A percentile compares a stretch with the other conserved stretches of the same genome.
phyloP scores from a whole-genome alignment of 1,140 invertebrate species.

The Drosophila auraria region DNA sequence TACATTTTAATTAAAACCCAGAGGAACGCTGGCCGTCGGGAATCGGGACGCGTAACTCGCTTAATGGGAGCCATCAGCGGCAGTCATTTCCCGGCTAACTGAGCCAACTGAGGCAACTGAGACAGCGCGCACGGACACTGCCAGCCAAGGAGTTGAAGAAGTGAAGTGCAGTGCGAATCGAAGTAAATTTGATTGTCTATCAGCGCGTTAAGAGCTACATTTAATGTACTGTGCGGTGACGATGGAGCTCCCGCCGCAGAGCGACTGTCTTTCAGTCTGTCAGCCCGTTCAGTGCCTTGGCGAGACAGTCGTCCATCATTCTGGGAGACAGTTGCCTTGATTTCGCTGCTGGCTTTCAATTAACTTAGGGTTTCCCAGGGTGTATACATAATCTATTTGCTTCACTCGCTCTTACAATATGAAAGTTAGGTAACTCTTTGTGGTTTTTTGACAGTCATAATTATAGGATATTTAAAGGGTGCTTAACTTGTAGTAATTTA shows the following conservation, averaged over 20 bases:
- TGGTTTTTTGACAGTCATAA: conserved; percentile 2
- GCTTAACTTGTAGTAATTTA: conserved; percentile 21
- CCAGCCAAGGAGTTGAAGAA: conserved; percentile 22
- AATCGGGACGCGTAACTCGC: conserved; percentile 34
- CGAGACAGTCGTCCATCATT: conserved; percentile 32
- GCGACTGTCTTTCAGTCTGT: conserved; percentile 18
- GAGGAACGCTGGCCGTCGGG: conserved; percentile 26
- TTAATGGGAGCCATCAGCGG: conserved; percentile 68
- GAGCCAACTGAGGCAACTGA: conserved; percentile 20
- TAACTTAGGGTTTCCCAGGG: conserved; percentile 23
- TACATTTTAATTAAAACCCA: conserved; percentile 80
- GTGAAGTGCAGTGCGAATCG: conserved; percentile 39
- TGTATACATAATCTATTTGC: conserved; percentile 19
- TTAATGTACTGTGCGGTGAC: conserved; percentile 51
- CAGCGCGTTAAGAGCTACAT: conserved; percentile 53
- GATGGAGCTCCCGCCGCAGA: conserved; percentile 39
- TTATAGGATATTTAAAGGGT: neutral
- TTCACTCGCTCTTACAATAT: neutral
- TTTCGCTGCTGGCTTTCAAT: conserved; percentile 48
- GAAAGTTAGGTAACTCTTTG: neutral
- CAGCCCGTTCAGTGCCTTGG: conserved; percentile 4
- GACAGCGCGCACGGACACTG: conserved; percentile 24
- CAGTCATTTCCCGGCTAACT: conserved; percentile 37
- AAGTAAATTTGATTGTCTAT: conserved; percentile 74
- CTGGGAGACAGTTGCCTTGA: conserved; percentile 36